Percentiles rank a stretch among this genome's conserved stretches.
These are phyloP conservation scores for Agrochola lychnidis DNA, from an alignment of 2,888 invertebrate species.

Conservation along the genomic window DNA sequence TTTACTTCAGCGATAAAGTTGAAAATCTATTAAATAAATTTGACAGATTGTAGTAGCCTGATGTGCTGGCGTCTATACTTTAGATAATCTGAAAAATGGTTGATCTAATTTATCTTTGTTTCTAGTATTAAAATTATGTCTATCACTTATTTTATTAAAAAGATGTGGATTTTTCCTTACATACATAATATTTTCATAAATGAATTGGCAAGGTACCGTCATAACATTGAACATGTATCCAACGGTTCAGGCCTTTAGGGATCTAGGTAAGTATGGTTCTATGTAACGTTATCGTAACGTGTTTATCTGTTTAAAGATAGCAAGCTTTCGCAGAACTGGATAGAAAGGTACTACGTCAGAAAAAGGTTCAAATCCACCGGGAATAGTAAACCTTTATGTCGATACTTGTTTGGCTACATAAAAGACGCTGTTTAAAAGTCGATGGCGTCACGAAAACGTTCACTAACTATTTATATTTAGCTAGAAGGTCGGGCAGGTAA, in stretches of 20 bases:
- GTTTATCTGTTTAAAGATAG: slow-evolving; percentile 36
- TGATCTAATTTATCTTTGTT: too few relatives aligned
- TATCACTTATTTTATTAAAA: too few relatives aligned
- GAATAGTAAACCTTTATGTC: slow-evolving; percentile 40
- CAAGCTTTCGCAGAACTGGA: slow-evolving; percentile 29
- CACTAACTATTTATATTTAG: slow-evolving; percentile 23
- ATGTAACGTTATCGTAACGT: slow-evolving; percentile 16
- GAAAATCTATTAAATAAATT: too few relatives aligned
- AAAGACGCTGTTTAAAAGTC: slow-evolving; percentile 4
- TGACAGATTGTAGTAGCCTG: too few relatives aligned
- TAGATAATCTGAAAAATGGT: too few relatives aligned
- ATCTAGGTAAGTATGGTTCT: neutral
- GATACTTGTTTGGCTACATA: slow-evolving; percentile 26
- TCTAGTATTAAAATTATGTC: too few relatives aligned
- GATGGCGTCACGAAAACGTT: neutral
- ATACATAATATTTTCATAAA: too few relatives aligned
- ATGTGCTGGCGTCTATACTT: too few relatives aligned
- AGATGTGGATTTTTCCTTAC: too few relatives aligned
- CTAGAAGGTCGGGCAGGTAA: neutral
- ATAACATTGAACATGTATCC: slow-evolving; percentile 1
- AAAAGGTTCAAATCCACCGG: slow-evolving; percentile 35
- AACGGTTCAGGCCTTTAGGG: slow-evolving; percentile 2
- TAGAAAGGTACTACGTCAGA: slow-evolving; percentile 16
- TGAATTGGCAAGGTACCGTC: too few relatives aligned
- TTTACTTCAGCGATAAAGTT: too few relatives aligned